Evolutionary conservation across 2,113 vertebrate genomes (phyloP), one percentile per base, ranked within the genome.

Genomic region (Struthio camelus): DNA sequence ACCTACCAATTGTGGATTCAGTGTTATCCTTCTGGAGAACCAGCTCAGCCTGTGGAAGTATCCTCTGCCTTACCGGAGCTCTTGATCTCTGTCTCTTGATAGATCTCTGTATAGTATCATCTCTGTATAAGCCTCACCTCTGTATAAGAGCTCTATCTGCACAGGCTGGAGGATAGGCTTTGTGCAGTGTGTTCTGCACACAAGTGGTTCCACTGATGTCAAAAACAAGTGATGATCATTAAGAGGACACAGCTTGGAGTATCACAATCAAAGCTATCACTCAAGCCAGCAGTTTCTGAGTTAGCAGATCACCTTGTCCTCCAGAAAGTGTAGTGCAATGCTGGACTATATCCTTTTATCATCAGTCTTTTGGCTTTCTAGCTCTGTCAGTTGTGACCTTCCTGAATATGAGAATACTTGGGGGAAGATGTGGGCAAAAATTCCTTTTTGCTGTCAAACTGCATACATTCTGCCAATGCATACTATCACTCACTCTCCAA

Each of bases 361-460:
- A 48, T 76, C 51, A 48, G 34, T 25, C 32, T 70, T 46, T 14
- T 34, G n/a, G 32, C 7, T 71, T 67, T 93, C 77, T 91, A 42
- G 89, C 94, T 87, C 62, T 90, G 51, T 89, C 59, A 79, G 6
- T 95, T 79, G 38, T 91, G 87, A 92, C 93, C 93, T 94, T 95
- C 75, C 66, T 91, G 81, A 65, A 80, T 95, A 75, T 50, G 71
- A 94, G 80, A 97, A 90, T 94, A 64, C 64, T 38, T 90, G 85
- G 67, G 75, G 85, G 64, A 91, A 91, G 92, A 86, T 86, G 77
- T 8, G 73, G 87, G 87, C 3, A 7, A 30, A 91, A 93, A 95
- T 95, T 90, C 71, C 82, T 90, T 95, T 96, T 94, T 73, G 27
- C 93, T 95, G 85, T 93, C 90, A 94, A 95, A 91, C 78, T 90